phyloP scores from a whole-genome alignment of 2,113 vertebrate genomes.

The Protobothrops mucrosquamatus region DNA sequence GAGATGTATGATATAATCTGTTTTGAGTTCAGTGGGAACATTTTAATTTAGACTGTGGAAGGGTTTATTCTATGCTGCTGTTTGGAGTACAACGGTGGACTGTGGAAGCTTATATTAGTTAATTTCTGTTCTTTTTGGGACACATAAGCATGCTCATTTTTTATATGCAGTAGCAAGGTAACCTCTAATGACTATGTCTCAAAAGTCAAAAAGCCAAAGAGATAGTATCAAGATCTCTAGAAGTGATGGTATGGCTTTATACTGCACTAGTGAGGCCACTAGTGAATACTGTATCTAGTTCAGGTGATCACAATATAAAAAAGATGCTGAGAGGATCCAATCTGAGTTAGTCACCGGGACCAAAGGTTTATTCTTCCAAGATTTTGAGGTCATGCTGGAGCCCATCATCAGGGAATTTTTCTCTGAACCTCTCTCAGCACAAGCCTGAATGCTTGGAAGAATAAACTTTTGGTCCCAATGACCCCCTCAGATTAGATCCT shows the following conservation, averaged over 20 bases:
- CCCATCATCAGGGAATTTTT: background rate
- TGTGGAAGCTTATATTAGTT: background rate
- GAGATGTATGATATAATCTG: background rate
- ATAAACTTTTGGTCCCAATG: background rate
- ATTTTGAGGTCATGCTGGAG: background rate
- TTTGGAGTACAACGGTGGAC: background rate
- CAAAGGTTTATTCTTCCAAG: background rate
- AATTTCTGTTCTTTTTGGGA: background rate
- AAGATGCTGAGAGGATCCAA: background rate
- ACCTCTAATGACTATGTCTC: background rate
- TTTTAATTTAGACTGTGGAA: background rate
- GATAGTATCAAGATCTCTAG: background rate
- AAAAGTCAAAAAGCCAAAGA: background rate
- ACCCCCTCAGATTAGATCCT: background rate
- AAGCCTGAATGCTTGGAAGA: background rate
- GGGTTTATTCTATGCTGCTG: background rate
- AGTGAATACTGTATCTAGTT: background rate
- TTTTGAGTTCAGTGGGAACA: background rate
- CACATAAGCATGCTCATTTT: background rate
- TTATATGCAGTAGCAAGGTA: background rate
- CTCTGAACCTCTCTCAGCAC: background rate
- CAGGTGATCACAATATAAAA: background rate
- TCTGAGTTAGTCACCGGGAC: background rate
- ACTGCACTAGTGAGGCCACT: background rate
- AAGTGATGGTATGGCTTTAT: background rate